These are phyloP conservation scores for Cygnus buccinator DNA, from an alignment of 2,113 vertebrate genomes.

Conservation along the genomic window DNA sequence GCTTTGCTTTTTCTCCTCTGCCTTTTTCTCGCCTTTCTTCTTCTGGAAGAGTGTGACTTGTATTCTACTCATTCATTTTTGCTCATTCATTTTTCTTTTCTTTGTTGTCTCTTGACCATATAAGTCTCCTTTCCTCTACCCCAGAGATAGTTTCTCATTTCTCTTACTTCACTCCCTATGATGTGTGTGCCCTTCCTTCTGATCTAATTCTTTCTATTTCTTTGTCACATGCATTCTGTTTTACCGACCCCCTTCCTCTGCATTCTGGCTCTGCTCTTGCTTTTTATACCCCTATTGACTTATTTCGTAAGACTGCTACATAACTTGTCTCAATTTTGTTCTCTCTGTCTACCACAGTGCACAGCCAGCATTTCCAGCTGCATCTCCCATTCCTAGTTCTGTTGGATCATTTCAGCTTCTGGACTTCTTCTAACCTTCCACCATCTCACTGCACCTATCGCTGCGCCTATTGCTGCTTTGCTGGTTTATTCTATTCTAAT, in stretches of 20 bases:
- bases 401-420: not conserved
- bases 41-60: not conserved
- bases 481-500: not conserved
- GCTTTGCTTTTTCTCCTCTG: not conserved
- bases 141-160: not conserved
- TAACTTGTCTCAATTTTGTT: not conserved
- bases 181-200: not conserved
- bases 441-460: not conserved
- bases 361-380: not conserved
- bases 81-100: conserved; percentile 8
- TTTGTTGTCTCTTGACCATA: not conserved
- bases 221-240: not conserved
- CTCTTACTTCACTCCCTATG: not conserved
- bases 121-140: not conserved
- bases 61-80: not conserved
- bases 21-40: not conserved
- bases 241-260: not conserved
- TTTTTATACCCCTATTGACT: not conserved
- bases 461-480: not conserved
- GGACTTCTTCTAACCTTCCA: not conserved
- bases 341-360: not conserved
- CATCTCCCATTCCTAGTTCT: not conserved
- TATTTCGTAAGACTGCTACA: not conserved
- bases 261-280: not conserved
- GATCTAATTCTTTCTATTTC: not conserved